Percentiles rank a stretch among this genome's conserved stretches.
Conservation (phyloP, 2,113 vertebrate species). For the Isurus oxyrinchus region DNA sequence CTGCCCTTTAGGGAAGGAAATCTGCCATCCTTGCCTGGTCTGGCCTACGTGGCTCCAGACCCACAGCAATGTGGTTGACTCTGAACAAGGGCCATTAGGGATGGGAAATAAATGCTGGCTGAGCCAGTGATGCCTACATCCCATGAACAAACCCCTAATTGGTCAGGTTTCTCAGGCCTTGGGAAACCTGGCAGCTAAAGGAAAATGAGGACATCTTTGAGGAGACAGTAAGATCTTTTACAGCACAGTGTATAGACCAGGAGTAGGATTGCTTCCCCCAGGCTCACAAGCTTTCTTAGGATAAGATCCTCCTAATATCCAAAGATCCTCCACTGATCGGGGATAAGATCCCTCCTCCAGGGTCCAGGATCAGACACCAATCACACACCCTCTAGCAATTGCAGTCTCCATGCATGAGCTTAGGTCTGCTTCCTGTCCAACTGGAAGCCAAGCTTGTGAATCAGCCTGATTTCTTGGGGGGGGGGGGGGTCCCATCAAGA, state of each 20-base stretch:
- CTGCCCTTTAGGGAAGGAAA: too few relatives aligned
- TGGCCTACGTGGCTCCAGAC: too few relatives aligned
- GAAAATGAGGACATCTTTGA: neutral
- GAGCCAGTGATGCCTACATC: too few relatives aligned
- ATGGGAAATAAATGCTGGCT: too few relatives aligned
- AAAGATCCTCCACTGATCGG: neutral
- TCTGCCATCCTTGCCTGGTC: too few relatives aligned
- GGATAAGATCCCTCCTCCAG: neutral
- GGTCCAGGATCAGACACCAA: too few relatives aligned
- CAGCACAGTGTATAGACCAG: neutral
- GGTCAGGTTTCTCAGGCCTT: neutral
- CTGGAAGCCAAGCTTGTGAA: neutral
- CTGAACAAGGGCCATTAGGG: too few relatives aligned
- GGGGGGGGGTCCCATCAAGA: too few relatives aligned
- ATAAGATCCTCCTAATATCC: neutral
- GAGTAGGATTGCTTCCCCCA: neutral
- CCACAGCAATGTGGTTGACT: too few relatives aligned
- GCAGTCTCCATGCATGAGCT: neutral
- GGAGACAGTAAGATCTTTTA: neutral
- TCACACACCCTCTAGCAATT: too few relatives aligned
- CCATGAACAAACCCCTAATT: neutral
- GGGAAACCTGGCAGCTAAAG: neutral
- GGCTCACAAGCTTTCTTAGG: neutral
- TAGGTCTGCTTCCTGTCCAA: neutral
- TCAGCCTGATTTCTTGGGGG: too few relatives aligned